Base-by-base conservation (phyloP, 2,113 vertebrate species). In the Asarcornis scutulata region DNA sequence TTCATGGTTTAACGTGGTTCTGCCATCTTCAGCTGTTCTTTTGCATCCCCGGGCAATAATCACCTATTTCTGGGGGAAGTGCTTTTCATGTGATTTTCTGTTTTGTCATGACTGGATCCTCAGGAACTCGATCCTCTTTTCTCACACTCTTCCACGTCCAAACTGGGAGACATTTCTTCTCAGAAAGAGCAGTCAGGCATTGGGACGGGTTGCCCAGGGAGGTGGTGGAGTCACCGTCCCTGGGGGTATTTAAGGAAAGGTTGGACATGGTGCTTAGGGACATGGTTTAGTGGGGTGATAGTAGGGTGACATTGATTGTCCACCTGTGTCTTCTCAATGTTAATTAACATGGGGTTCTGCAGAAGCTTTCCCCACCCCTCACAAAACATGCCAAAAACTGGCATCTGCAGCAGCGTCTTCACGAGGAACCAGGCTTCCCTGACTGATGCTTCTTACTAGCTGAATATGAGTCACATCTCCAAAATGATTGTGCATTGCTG, bases 401-500 rank as follows among this genome's bases (percentile, higher is more conserved):
- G 7, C 8, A 0, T 10, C 16, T 22, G 26, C 17, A 12, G 18
- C 60, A 53, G n/a, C 55, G n/a, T n/a, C 50, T 46, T 52, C 9
- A 53, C 0, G 0, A 79, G 67, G 60, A 95, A n/a, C 29, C 26
- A 10, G 8, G 0, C 42, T 55, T 44, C 44, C 69, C 50, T 12
- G 31, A 48, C 14, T 46, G 48, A 74, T 59, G n/a, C 36, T 1
- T 0, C 50, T 38, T 13, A 17, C 26, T 53, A 42, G 15, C 42
- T 31, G 36, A 48, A 74, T 42, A 29, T 26, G 62, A 58, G n/a
- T 36, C 62, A 31, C 1, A 0, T 40, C 86, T 74, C 60, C 66
- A 31, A 23, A 68, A 10, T 5, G 17, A 26, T 40, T 0, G 1
- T 29, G 27, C 36, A 36, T 36, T 36, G 36, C 0, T 0, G 10